Evolutionary conservation across 1,140 invertebrate genomes (phyloP), one percentile per base, ranked within the genome.

Genomic region (Rhyzopertha dominica): DNA sequence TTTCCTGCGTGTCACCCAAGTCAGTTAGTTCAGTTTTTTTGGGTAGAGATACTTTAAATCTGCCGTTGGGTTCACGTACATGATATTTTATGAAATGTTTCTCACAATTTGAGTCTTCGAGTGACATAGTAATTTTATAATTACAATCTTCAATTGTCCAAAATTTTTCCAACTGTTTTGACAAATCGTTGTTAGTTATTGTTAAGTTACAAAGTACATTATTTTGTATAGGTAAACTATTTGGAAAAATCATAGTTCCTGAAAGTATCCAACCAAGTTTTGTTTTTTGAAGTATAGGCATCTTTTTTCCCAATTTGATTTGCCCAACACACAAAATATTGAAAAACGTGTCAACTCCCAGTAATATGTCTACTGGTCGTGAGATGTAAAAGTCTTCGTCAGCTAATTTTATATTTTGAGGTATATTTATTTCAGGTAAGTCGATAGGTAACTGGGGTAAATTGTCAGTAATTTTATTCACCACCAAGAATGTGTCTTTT

Each of bases 311-410:
- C 3, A 47, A n/a, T 30, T 34, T 19, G 5, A 47, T 46, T 41
- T 53, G 51, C 4, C 42, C 47, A 2, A 51, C 32, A 34, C 53
- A 53, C 23, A 56, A 23, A 18, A 56, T 16, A 9, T 51, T 31
- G 5, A 38, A 43, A 22, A 53, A 53, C 14, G 50, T 40, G 12
- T 47, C 47, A 5, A 36, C 50, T 4, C 47, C 43, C 17, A 50
- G 32, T 8, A 53, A 29, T 14, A 55, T 5, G 36, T 55, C 50
- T 1, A 54, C 22, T 20, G 20, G 13, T 14, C 29, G 5, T 12
- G 37, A 37, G 12, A 22, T 8, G 19, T 47, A 36, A 31, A 47
- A 51, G 7, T 38, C 14, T 22, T 18, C 20, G 18, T 51, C 49
- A 1, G 44, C 49, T 14, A 47, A 18, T 14, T 41, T 37, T 3